Percentiles rank a stretch among this genome's conserved stretches.
These are phyloP conservation scores for Amphipyra berbera DNA, from an alignment of 2,888 invertebrate genomes.

Conservation along the genomic window DNA sequence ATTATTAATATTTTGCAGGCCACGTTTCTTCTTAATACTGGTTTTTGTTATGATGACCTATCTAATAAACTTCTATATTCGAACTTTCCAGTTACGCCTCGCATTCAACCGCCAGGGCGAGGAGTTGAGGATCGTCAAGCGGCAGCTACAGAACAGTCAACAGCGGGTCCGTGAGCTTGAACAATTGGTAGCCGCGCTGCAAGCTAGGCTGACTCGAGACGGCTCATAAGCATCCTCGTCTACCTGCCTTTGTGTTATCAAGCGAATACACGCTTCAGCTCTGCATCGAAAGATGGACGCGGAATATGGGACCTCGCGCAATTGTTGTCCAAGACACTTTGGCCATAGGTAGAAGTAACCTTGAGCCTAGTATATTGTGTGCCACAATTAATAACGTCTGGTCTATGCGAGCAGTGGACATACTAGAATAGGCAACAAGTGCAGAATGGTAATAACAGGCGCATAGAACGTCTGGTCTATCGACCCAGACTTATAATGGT, in stretches of 20 bases:
- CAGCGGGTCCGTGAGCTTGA: constrained; percentile 95
- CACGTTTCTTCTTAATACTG: too few relatives aligned
- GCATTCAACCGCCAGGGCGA: constrained; percentile 94
- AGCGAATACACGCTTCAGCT: constrained; percentile 42
- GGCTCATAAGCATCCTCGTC: constrained; percentile 58
- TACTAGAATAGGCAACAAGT: too few relatives aligned
- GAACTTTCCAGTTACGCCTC: constrained; percentile 91
- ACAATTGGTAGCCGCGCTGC: constrained; percentile 92
- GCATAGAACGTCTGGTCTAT: too few relatives aligned
- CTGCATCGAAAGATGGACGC: constrained; percentile 10
- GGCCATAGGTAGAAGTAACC: too few relatives aligned
- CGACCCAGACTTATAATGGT: neutral
- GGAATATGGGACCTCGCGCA: constrained; percentile 15
- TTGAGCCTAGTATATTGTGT: too few relatives aligned
- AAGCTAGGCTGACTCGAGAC: constrained; percentile 77
- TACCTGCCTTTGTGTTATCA: constrained; percentile 21
- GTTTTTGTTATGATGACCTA: too few relatives aligned
- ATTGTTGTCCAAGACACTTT: constrained; percentile 6
- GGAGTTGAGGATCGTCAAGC: constrained; percentile 93
- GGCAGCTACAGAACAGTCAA: constrained; percentile 94
- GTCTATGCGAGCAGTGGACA: too few relatives aligned
- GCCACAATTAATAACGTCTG: too few relatives aligned
- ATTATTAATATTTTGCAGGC: too few relatives aligned
- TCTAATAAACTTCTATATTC: neutral
- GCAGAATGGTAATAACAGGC: too few relatives aligned